A percentile compares a stretch with the other conserved stretches of the same genome.
Conservation (phyloP, 2,113 vertebrate species). For the Panthera uncia region DNA sequence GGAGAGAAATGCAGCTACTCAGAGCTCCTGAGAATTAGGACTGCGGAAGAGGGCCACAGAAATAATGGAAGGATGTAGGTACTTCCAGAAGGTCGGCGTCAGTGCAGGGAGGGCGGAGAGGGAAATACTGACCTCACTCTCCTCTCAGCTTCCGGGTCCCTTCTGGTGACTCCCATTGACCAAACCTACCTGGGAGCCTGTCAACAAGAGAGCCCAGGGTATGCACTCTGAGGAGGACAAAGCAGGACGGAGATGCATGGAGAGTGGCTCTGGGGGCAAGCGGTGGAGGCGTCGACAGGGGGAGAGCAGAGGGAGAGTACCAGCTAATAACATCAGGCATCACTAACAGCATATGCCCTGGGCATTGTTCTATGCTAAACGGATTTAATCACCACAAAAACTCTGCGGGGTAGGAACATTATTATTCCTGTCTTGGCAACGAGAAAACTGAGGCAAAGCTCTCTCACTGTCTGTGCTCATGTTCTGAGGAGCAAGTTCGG, state of each 20-base stretch:
- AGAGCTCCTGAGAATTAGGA: neutral
- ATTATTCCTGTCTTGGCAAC: neutral
- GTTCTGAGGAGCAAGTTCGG: neutral
- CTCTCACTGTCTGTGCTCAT: neutral
- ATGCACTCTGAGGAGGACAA: neutral
- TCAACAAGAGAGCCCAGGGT: neutral
- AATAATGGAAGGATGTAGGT: neutral
- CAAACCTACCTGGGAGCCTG: neutral
- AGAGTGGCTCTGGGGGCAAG: neutral
- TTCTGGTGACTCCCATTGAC: neutral
- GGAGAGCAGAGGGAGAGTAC: neutral
- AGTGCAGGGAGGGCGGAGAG: too few species aligned
- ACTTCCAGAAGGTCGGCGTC: neutral
- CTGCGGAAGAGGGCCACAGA: neutral
- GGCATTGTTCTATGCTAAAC: neutral
- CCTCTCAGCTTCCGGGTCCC: neutral
- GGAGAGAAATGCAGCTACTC: neutral
- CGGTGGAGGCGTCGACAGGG: too few species aligned
- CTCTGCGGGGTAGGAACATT: neutral
- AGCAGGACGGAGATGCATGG: neutral
- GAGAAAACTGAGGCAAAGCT: neutral
- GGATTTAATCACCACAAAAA: neutral
- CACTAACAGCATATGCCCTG: neutral
- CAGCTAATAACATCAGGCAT: neutral
- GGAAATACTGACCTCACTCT: neutral